Base-by-base conservation (phyloP, 1,140 invertebrate species). In the Drosophila saltans region DNA sequence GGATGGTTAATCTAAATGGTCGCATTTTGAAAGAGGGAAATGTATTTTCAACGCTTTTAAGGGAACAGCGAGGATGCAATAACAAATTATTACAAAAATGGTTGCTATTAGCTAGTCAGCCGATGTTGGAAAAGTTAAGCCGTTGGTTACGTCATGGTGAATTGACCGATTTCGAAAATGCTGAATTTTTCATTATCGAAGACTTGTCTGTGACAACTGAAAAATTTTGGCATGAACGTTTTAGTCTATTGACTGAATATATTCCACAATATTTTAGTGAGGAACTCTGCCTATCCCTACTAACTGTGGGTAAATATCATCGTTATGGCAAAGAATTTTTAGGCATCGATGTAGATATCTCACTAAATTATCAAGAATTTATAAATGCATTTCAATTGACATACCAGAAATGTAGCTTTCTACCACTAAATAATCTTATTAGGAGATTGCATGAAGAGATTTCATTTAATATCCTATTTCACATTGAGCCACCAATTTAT, bases 101-200 rank as follows among this genome's bases (percentile, higher is more conserved):
- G 83, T 28, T 88, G 2, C 24, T 33, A 0, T 9, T 33, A 1
- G 67, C 43, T 1, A 73, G 67, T 7, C 28, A 69, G 4, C 58
- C 62, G 0, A 11, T 88, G 3, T 33, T 77, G 8, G 26, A 6
- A 1, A 6, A 33, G 7, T 41, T 80, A 2, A 11, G 2, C 21
- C 11, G 24, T 2, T 86, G 82, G 82, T 6, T 86, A 11, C 6
- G 21, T 7, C 2, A 3, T 1, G 82, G 76, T 1, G 24, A 65
- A 28, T 16, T 66, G 16, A 11, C 39, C 0, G 8, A 21, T 0
- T 26, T n/a, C 2, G 10, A 21, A 16, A 3, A 0, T 1, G 24
- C 30, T 1, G 64, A 76, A 7, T 82, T 82, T 7, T 61, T 72
- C 6, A 74, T 86, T 5, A 33, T 40, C 7, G 41, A 63, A 1